A percentile compares a stretch with the other conserved stretches of the same genome.
These are phyloP conservation scores for Epinephelus lanceolatus DNA, from an alignment of 2,113 vertebrate genomes.

Conservation along the genomic window DNA sequence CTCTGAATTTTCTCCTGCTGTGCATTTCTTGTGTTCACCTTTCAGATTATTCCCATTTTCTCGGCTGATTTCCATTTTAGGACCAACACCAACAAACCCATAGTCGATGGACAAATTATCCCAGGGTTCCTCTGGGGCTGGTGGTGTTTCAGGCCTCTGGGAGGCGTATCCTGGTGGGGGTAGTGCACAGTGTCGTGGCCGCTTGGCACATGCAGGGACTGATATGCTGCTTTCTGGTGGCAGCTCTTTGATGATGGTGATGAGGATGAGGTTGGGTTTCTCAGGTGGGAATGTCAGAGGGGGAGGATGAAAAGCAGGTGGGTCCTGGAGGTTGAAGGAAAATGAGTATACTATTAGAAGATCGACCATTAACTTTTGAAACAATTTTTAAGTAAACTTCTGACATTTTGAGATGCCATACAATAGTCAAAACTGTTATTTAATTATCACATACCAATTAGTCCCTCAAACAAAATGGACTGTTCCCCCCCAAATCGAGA, in stretches of 20 bases:
- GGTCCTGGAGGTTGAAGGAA: slow-evolving; percentile 36
- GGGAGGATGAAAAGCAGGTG: not conserved
- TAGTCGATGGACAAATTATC: slow-evolving; percentile 45
- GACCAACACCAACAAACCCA: not conserved
- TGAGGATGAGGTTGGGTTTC: not conserved
- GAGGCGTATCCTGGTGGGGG: slow-evolving; percentile 16
- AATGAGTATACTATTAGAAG: not conserved
- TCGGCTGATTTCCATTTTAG: not conserved
- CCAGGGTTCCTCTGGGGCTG: not conserved
- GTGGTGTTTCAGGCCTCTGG: not conserved
- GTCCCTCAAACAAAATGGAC: too few species aligned
- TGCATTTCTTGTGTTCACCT: not conserved
- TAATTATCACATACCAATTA: not conserved
- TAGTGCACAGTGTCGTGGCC: accelerated
- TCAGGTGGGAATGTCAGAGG: slow-evolving; percentile 12
- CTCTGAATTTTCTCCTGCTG: not conserved
- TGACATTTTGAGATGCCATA: not conserved
- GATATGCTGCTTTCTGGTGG: not conserved
- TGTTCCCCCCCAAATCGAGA: too few species aligned
- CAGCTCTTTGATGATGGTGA: not conserved
- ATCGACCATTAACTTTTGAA: not conserved
- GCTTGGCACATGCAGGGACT: not conserved
- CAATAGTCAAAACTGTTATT: not conserved
- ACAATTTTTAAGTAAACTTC: not conserved
- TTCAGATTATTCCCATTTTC: slow-evolving; percentile 1